Base-by-base conservation (phyloP, 2,888 invertebrate species). In the Drosophila neotestacea region DNA sequence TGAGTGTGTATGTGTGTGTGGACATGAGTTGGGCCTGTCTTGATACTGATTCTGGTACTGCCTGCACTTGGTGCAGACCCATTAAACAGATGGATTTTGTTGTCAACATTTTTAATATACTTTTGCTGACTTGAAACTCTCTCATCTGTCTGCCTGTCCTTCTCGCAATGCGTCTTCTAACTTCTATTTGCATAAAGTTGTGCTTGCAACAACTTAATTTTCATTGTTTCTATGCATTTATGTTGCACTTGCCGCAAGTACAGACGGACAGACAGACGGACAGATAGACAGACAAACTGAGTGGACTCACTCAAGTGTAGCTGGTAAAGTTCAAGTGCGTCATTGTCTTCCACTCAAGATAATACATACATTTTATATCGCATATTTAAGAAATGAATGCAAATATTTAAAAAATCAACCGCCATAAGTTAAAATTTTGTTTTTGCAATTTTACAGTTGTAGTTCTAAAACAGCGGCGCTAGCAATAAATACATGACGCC, bases 51-150 rank as follows among this genome's bases (percentile, higher is more conserved):
- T 48, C 32, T 44, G 36, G 27, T 22, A 38, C 27, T 51, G 39
- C 38, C 32, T 41, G 52, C 56, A 50, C 60, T 56, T 56, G 56
- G 63, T 73, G 77, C 48, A 62, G 63, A 71, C 44, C 73, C 85
- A 85, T 81, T 87, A 85, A 85, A 77, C 89, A 90, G 88, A 88
- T 86, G 90, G 89, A 88, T 85, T 87, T 74, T 76, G 73, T 75
- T 85, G 87, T 84, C 82, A 79, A 77, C 85, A 68, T 83, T 86
- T 85, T 77, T 77, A 77, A 80, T 86, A 72, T 70, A 73, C 73
- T 76, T 74, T 62, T 68, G 58, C 65, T 41, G 39, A 47, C 42
- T 63, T 34, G 32, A 48, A 27, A 65, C 13, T 56, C 55, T 56
- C 59, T 58, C 62, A 61, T 34, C 66, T 59, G 48, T 4, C 28